Percentiles rank a stretch among this genome's conserved stretches.
Conservation (phyloP, 2,113 vertebrate genomes). For the Pomatostomus ruficeps region DNA sequence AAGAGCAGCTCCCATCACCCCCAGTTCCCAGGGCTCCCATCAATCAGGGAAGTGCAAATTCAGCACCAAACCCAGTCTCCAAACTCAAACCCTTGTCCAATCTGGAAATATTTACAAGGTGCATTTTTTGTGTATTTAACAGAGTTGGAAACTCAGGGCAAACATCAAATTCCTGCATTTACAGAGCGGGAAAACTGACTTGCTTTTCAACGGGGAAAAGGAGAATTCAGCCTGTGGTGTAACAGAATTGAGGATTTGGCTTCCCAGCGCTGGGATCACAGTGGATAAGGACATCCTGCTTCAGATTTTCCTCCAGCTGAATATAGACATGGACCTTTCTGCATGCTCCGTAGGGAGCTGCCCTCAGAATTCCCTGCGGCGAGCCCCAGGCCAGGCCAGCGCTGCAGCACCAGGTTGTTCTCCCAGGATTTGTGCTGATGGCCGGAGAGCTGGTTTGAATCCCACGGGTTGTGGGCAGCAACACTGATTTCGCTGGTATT, state of each 20-base stretch:
- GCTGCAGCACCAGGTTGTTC: not conserved
- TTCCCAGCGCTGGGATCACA: not conserved
- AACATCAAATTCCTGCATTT: not conserved
- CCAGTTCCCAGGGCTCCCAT: not conserved
- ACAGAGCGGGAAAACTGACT: not conserved
- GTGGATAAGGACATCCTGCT: not conserved
- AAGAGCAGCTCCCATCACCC: not conserved
- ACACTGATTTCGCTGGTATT: not conserved
- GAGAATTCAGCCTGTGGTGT: not conserved
- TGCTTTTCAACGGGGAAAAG: not conserved
- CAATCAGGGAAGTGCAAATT: not conserved
- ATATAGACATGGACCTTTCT: not conserved
- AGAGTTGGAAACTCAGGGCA: not conserved
- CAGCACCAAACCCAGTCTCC: not conserved
- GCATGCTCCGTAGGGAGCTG: not conserved
- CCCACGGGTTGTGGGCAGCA: not conserved
- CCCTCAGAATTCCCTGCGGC: conserved; percentile 18
- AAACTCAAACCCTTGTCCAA: not conserved
- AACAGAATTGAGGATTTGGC: not conserved
- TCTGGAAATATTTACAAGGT: not conserved
- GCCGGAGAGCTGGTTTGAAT: not conserved
- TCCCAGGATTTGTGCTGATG: not conserved
- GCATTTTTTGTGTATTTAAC: not conserved
- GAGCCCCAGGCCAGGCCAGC: not conserved
- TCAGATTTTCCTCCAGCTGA: not conserved